Evolutionary conservation across 2,888 invertebrate genomes (phyloP), one percentile per base, ranked within the genome.

Genomic region (Drosophila pseudotalamancana): DNA sequence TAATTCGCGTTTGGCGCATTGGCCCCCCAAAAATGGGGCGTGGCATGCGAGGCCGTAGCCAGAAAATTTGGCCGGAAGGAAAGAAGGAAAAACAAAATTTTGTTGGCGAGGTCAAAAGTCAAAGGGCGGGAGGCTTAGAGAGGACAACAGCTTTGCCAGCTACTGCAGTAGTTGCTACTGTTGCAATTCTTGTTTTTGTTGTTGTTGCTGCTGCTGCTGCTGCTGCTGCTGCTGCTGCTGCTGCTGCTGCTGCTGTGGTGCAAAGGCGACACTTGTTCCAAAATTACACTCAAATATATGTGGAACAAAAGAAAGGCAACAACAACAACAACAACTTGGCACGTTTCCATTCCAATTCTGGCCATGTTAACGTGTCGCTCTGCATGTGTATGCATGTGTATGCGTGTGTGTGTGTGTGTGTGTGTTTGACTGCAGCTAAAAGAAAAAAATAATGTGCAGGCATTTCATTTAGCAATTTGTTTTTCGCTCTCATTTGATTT

Each of bases 261-360:
- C 64, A 51, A 27, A 46, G 29, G 73, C 80, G 56, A 59, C 87
- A 80, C 79, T 80, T 80, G 84, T 80, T 70, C 81, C 87, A 77
- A 80, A 80, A 80, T 87, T 86, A 86, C 73, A 66, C 61, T 35
- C 46, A 72, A 65, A 72, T 48, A 42, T 50, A 25, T 63, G 45
- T 54, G 21, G 43, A 21, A 55, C 49, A 49, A 21, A 34, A 27
- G 34, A 71, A 43, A 14, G 35, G 32, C 37, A 50, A 53, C 18
- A 60, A 49, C 37, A 71, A n/a, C n/a, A 71, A 54, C 73, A 73
- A 65, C 59, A 75, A 80, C 77, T 83, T 83, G 82, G 82, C 82
- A 87, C 77, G 87, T 77, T 83, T 88, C 86, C 88, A 83, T 86
- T 76, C 59, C 21, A 45, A 48, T 72, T 82, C 68, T 72, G 85